Evolutionary conservation across 2,797 vertebrate genomes (phyloP).

Genomic region (Taenioides sp.): DNA sequence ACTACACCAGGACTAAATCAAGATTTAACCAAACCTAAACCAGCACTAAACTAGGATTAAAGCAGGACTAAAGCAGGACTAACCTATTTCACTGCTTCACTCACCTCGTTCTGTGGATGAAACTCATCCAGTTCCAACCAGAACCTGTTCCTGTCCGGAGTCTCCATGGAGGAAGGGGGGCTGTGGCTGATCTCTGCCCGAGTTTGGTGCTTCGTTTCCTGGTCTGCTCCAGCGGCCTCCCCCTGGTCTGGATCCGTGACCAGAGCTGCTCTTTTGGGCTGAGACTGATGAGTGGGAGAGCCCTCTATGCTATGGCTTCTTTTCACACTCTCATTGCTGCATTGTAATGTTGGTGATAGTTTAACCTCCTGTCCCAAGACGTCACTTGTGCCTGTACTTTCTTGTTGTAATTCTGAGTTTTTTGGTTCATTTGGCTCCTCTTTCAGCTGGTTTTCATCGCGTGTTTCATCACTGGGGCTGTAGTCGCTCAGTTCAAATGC

Average conservation of each 20-base stretch:
- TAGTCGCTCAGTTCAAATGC: constrained; percentile 96
- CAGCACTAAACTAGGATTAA: too few species aligned
- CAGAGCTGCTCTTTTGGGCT: constrained; percentile 86
- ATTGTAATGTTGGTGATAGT: constrained; percentile 49
- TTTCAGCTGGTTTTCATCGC: constrained; percentile 41
- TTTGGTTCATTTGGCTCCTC: constrained; percentile 56
- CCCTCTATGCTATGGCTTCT: constrained; percentile 82
- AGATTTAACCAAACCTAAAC: too few species aligned
- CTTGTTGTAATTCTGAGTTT: constrained; percentile 15
- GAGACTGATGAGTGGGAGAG: constrained; percentile 86
- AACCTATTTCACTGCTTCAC: not conserved
- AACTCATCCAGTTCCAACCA: constrained; percentile 84
- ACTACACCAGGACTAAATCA: not conserved
- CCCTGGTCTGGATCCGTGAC: constrained; percentile 68
- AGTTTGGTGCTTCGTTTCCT: constrained; percentile 64
- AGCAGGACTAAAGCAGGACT: not conserved
- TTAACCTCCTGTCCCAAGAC: constrained; percentile 18
- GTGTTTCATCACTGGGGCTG: constrained; percentile 88
- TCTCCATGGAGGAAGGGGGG: constrained; percentile 84
- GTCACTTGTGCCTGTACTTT: not conserved
- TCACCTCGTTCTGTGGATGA: constrained; percentile 58
- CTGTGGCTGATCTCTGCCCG: constrained; percentile 86
- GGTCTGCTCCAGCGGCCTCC: constrained; percentile 1
- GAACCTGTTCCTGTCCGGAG: constrained; percentile 86
- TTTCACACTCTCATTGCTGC: constrained; percentile 78